A percentile compares a stretch with the other conserved stretches of the same genome.
Conservation (phyloP, 2,888 invertebrate species). For the Anarsia innoxiella region DNA sequence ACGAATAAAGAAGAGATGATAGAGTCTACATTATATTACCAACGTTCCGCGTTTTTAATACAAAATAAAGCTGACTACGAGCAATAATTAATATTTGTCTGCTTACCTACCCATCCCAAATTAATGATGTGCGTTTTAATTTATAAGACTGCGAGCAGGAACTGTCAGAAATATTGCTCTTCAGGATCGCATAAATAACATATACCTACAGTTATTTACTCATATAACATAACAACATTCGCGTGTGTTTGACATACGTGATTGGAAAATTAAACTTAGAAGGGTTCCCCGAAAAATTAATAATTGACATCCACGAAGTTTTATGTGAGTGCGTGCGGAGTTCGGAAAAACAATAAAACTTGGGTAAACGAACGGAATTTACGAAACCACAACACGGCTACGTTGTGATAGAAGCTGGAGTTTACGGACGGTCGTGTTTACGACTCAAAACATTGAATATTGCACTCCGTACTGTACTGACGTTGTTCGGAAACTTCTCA, state of each 20-base stretch:
- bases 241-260: too few species aligned
- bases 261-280: too few species aligned
- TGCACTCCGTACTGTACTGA: slow-evolving; percentile 20
- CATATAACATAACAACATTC: too few species aligned
- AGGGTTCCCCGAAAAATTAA: too few species aligned
- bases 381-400: slow-evolving; percentile 20
- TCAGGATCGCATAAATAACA: too few species aligned
- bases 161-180: too few species aligned
- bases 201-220: too few species aligned
- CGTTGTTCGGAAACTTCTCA: slow-evolving; percentile 11
- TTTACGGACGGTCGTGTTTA: slow-evolving; percentile 27
- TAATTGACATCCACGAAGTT: too few species aligned
- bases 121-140: neutral
- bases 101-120: neutral
- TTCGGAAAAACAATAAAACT: slow-evolving; percentile 26
- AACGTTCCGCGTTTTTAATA: too few species aligned
- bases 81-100: neutral
- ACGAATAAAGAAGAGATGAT: too few species aligned
- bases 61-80: too few species aligned
- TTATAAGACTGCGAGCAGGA: neutral
- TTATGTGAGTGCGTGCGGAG: slow-evolving; percentile 32
- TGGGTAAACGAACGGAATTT: slow-evolving; percentile 22
- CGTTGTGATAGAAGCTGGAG: slow-evolving; percentile 26
- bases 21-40: too few species aligned
- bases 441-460: slow-evolving; percentile 28